These are phyloP conservation scores for Tetramorium parvispinum DNA, from an alignment of 1,140 invertebrate species.

Conservation along the genomic window DNA sequence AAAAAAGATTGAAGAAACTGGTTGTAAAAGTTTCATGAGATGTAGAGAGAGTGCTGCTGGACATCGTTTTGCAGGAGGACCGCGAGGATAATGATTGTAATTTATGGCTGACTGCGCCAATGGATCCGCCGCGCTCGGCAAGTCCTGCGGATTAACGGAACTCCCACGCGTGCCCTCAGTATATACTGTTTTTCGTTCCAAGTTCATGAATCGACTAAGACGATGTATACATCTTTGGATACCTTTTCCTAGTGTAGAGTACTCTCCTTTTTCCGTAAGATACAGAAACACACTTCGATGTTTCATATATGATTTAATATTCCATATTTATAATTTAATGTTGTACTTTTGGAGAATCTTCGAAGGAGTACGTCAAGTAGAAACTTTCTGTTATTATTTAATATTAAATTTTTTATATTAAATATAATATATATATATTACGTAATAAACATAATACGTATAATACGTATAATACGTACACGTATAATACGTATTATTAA, in stretches of 20 bases:
- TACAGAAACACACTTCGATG: neutral
- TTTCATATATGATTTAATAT: neutral
- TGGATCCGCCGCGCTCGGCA: conserved; percentile 48
- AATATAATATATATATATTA: no score
- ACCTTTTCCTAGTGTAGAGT: conserved; percentile 28
- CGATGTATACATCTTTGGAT: conserved; percentile 31
- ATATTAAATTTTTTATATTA: no score
- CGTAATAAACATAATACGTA: no score
- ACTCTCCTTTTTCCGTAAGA: neutral
- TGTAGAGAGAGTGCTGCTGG: neutral
- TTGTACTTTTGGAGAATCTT: neutral
- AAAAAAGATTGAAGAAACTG: conserved; percentile 6
- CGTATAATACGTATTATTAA: no score
- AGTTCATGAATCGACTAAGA: conserved; percentile 59
- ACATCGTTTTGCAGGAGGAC: conserved; percentile 22
- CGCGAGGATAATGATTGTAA: conserved; percentile 66
- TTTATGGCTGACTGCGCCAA: conserved; percentile 67
- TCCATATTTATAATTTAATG: neutral
- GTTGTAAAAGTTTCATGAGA: conserved; percentile 32
- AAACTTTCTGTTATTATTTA: neutral
- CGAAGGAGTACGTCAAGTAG: neutral
- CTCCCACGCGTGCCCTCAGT: conserved; percentile 62
- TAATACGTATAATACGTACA: no score
- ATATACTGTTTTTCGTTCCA: conserved; percentile 45
- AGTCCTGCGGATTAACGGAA: conserved; percentile 71